A percentile compares a stretch with the other conserved stretches of the same genome.
Evolutionary conservation across 2,113 vertebrate species (phyloP).

Genomic region (Ascaphus truei): DNA sequence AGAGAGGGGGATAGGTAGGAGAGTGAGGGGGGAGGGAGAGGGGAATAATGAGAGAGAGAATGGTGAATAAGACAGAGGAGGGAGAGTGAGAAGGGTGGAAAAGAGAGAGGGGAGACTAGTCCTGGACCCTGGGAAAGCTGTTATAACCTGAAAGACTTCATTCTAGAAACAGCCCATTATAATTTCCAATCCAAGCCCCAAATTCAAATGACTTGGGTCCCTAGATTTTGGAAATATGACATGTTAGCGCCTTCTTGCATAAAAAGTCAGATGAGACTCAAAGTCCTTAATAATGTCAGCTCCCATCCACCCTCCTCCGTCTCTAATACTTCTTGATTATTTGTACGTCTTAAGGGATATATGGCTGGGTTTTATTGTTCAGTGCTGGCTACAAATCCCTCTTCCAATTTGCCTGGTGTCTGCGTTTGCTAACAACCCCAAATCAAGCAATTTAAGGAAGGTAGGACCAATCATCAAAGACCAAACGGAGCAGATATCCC

Average conservation of each 20-base stretch:
- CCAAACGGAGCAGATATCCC: neutral
- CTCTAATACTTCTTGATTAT: neutral
- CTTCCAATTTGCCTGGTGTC: constrained; percentile 26
- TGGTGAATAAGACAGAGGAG: too few species aligned
- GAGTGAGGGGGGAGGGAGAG: too few species aligned
- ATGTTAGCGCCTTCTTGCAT: neutral
- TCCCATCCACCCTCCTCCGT: neutral
- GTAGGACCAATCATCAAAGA: constrained; percentile 11
- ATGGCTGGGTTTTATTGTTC: constrained; percentile 26
- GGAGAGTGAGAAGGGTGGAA: too few species aligned
- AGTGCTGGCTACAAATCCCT: constrained; percentile 25
- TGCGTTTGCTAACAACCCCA: constrained; percentile 25
- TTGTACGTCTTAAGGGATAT: neutral
- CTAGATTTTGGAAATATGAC: too few species aligned
- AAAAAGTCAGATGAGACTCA: neutral
- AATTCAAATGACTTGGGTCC: too few species aligned
- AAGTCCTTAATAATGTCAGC: neutral
- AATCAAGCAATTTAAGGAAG: constrained; percentile 17
- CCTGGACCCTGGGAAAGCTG: too few species aligned
- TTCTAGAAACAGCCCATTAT: too few species aligned
- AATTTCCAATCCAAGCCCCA: too few species aligned
- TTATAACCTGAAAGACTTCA: too few species aligned
- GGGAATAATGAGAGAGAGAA: too few species aligned
- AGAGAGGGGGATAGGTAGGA: too few species aligned
- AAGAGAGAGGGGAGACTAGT: too few species aligned